Evolutionary conservation across 1,140 invertebrate species (phyloP), one percentile per base, ranked within the genome.

Genomic region (Chionoecetes opilio): DNA sequence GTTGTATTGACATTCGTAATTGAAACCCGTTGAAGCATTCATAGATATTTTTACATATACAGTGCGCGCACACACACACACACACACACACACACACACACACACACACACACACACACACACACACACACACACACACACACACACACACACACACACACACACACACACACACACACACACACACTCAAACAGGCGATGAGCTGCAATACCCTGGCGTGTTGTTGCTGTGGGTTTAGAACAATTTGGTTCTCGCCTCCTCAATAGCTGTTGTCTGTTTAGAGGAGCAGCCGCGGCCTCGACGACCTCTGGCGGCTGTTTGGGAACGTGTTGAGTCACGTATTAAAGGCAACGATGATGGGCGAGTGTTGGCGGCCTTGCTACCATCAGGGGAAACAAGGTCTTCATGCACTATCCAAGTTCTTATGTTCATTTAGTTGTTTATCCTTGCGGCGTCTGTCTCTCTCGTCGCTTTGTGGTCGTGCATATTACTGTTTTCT

Each of bases 211-310:
- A 75, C 63, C n/a, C 63, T 2, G 1, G 63, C 21, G 21, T 75
- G 21, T 21, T 6, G 21, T 75, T 75, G 63, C 63, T n/a, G 63
- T 21, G 63, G n/a, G 63, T 75, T n/a, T 26, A 26, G 63, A 21
- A 21, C 21, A 75, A 75, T 6, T 26, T n/a, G 6, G 9, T n/a
- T 75, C 21, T 26, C n/a, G 63, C 26, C 63, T 75, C 63, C n/a
- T 75, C 63, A 75, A 75, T 75, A 75, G 63, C 63, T 75, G 26
- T 75, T 75, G 21, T n/a, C 63, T 75, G 63, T n/a, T n/a, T 75
- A 75, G n/a, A 75, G 21, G 63, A 75, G 63, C 63, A 75, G 63
- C 63, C 6, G 63, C 63, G 63, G 21, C 21, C 63, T n/a, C 21
- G 21, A 21, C 26, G 63, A 75, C 63, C 63, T 75, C n/a, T n/a